Base-by-base conservation (phyloP, 1,140 invertebrate genomes). In the Bombus ignitus region DNA sequence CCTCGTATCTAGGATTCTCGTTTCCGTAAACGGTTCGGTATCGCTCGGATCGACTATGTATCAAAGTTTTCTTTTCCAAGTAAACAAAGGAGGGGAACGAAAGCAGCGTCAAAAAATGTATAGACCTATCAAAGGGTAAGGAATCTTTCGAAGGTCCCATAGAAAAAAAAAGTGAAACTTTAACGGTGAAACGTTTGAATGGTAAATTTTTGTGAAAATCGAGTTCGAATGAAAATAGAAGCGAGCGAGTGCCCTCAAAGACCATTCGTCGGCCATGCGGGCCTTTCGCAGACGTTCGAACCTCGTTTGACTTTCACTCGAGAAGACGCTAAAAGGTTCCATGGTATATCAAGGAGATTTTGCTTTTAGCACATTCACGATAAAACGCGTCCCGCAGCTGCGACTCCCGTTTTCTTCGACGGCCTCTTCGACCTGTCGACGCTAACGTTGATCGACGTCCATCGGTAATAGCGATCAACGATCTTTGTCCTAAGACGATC, bases 291-390 rank as follows among this genome's bases (percentile, higher is more conserved):
- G 72, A 82, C 72, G 83, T 88, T 86, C 89, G 86, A 90, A 90
- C 86, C 88, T 88, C 89, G 90, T 88, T 93, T 92, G 93, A 94
- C 93, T 94, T 94, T 94, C 93, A 93, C 92, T 93, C 90, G 89
- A 89, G 86, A 91, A 94, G 94, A 94, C 92, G 94, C 94, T 95
- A 95, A 95, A 95, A 95, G 94, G 93, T 95, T 94, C 92, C 91
- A 89, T 93, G 93, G 92, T 93, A 92, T 95, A 94, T 94, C 94
- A 92, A 92, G 92, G 93, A 94, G 94, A 95, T 95, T 95, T 95
- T 94, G 94, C 94, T 95, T 94, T 95, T 95, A 95, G 94, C 94
- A 94, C 94, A 94, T 94, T 94, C 92, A 92, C 93, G 94, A 94
- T 95, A 95, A 95, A 94, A 95, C 90, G 92, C 93, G 91, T 90